A percentile compares a stretch with the other conserved stretches of the same genome.
Conservation (phyloP, 2,888 invertebrate genomes). For the Synanthedon vespiformis region DNA sequence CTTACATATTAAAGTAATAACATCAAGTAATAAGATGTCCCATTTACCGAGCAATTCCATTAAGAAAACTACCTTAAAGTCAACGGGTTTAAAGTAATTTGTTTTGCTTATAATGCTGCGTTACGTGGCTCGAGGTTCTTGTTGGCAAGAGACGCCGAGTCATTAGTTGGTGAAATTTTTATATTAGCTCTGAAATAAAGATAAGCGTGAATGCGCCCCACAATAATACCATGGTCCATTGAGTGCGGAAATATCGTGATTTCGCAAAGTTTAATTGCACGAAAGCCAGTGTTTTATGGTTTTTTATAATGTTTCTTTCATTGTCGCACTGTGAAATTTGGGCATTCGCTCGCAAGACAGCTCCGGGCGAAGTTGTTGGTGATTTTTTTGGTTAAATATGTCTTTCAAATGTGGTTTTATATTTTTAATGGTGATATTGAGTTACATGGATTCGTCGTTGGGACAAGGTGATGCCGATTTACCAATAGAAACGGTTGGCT, state of each 20-base stretch:
- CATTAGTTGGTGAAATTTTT: no score
- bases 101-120: not conserved
- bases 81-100: not conserved
- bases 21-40: not conserved
- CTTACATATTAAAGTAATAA: not conserved
- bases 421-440: not conserved
- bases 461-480: constrained; percentile 2
- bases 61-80: not conserved
- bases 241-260: constrained; percentile 5
- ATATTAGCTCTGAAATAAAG: not conserved
- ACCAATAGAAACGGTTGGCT: not conserved
- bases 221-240: constrained; percentile 5
- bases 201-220: not conserved
- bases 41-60: not conserved
- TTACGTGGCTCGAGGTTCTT: not conserved
- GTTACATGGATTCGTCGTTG: not conserved
- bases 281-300: constrained; percentile 7
- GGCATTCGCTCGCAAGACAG: constrained; percentile 11
- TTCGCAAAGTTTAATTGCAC: constrained; percentile 6
- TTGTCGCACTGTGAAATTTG: constrained; percentile 4
- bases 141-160: not conserved
- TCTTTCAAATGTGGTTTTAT: constrained; percentile 3
- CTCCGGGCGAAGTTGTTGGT: constrained; percentile 4
- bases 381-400: constrained; percentile 3
- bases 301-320: constrained; percentile 6